These are phyloP conservation scores for Xenopus petersii DNA, from an alignment of 2,797 vertebrate species.

Conservation along the genomic window DNA sequence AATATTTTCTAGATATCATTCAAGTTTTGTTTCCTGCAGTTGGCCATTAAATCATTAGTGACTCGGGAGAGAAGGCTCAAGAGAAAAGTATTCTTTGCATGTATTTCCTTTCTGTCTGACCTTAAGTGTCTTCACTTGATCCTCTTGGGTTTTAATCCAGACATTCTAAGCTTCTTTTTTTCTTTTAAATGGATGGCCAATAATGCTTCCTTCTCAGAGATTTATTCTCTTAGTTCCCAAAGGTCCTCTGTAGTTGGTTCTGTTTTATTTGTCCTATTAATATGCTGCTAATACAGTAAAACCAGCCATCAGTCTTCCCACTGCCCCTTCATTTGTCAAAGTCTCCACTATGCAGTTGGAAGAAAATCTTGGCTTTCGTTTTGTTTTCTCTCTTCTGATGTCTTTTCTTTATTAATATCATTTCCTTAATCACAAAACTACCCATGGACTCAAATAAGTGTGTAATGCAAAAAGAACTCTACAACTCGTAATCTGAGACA, in stretches of 20 bases:
- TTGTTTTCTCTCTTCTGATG: slow-evolving; percentile 49
- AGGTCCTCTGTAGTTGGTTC: slow-evolving; percentile 53
- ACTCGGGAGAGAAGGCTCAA: slow-evolving; percentile 29
- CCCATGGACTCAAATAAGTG: slow-evolving; percentile 56
- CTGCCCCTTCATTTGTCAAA: slow-evolving; percentile 72
- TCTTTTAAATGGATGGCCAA: slow-evolving; percentile 54
- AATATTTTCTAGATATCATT: slow-evolving; percentile 61
- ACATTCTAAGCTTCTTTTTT: slow-evolving; percentile 38
- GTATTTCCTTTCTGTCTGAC: slow-evolving; percentile 63
- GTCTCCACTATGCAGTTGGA: slow-evolving; percentile 59
- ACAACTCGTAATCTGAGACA: background rate
- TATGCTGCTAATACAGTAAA: slow-evolving; percentile 70
- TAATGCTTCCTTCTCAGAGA: slow-evolving; percentile 66
- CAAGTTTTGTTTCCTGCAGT: slow-evolving; percentile 73
- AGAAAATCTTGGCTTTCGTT: slow-evolving; percentile 55
- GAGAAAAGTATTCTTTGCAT: slow-evolving; percentile 49
- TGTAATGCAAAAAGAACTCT: background rate
- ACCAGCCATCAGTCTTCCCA: slow-evolving; percentile 62
- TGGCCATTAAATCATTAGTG: slow-evolving; percentile 74
- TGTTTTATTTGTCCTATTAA: slow-evolving; percentile 70
- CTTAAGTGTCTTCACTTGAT: slow-evolving; percentile 62
- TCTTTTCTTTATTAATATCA: slow-evolving; percentile 33
- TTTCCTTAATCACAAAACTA: slow-evolving; percentile 70
- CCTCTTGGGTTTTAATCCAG: slow-evolving; percentile 55
- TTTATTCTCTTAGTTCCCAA: slow-evolving; percentile 61